phyloP scores from a whole-genome alignment of 2,797 vertebrate genomes.

The Chelonia mydas region DNA sequence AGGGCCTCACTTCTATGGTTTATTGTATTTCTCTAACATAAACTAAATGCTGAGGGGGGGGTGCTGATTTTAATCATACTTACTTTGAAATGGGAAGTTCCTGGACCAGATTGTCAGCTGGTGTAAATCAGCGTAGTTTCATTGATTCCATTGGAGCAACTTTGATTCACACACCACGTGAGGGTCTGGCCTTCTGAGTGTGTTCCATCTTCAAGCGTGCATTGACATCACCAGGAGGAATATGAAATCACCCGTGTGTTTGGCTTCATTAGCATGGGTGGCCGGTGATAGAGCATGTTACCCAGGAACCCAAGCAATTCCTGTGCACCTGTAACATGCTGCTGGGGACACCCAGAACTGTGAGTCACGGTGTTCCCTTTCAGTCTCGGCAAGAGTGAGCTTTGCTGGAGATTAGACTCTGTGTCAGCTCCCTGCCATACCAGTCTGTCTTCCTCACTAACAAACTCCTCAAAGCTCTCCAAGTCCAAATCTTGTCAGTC shows the following conservation, averaged over 20 bases:
- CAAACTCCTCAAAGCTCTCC: background rate
- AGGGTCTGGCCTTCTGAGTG: background rate
- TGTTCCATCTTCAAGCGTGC: background rate
- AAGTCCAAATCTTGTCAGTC: background rate
- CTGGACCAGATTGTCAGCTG: background rate
- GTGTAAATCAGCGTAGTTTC: background rate
- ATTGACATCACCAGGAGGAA: background rate
- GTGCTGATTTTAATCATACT: background rate
- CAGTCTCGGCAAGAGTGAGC: background rate
- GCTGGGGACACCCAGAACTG: background rate
- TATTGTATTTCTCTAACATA: background rate
- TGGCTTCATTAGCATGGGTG: background rate
- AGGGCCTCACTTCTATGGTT: conserved; percentile 33
- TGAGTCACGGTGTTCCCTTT: background rate
- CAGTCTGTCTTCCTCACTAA: background rate
- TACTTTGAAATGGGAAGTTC: background rate
- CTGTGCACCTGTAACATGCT: background rate
- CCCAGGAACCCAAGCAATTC: background rate
- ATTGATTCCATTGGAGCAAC: background rate
- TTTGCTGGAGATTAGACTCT: background rate
- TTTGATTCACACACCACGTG: background rate
- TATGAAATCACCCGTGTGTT: background rate
- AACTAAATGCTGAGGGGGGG: background rate
- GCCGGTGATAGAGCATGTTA: background rate
- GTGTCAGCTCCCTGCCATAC: background rate